Conservation (phyloP, 2,888 invertebrate species). For the Tenthredo notha region DNA sequence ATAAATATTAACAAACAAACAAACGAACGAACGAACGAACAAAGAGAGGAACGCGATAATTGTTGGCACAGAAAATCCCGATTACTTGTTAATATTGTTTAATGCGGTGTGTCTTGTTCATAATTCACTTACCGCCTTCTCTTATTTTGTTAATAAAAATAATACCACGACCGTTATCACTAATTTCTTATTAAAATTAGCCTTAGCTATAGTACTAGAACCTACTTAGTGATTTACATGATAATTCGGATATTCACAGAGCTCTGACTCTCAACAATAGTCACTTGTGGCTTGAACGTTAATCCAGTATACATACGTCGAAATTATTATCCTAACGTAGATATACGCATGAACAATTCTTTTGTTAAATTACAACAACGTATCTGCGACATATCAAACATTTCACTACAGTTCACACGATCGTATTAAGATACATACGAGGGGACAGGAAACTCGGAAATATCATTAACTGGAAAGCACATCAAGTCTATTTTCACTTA, state of each 20-base stretch:
- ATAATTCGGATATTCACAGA: constrained; percentile 25
- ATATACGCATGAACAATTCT: background rate
- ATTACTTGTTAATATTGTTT: background rate
- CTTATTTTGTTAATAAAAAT: background rate
- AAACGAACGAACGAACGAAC: background rate
- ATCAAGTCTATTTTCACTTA: background rate
- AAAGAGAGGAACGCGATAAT: background rate
- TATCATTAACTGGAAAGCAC: background rate
- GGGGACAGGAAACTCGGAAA: background rate
- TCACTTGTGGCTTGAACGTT: constrained; percentile 1
- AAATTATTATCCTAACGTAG: constrained; percentile 10
- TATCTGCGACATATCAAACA: background rate
- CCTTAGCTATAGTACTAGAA: background rate
- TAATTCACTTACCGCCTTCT: background rate
- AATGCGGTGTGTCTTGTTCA: background rate
- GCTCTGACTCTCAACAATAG: constrained; percentile 19
- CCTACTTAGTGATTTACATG: background rate
- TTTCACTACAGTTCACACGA: background rate
- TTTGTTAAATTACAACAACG: constrained; percentile 9
- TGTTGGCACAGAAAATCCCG: background rate
- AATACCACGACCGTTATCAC: background rate
- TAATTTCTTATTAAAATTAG: constrained; percentile 20
- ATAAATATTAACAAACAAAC: constrained; percentile 23
- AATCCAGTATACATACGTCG: background rate
- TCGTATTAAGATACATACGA: background rate